phyloP scores from a whole-genome alignment of 1,140 invertebrate species.

The Oppia nitens region DNA sequence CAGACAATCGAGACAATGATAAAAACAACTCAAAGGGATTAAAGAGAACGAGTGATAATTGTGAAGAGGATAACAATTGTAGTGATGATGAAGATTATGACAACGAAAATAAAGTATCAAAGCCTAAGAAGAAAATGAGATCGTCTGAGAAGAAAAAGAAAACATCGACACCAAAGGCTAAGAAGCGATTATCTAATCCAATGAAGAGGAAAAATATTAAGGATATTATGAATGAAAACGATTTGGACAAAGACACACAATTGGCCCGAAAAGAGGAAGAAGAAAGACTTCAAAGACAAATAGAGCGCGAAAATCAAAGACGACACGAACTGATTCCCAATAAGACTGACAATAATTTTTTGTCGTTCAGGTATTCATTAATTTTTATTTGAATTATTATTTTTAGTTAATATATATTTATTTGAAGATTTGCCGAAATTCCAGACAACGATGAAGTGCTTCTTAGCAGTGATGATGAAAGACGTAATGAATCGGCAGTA shows the following conservation, averaged over 20 bases:
- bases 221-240: conserved; percentile 78
- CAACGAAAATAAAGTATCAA: conserved; percentile 3
- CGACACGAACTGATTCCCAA: conserved; percentile 5
- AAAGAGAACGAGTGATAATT: conserved; percentile 1
- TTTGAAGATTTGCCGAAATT: too few relatives aligned
- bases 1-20: not conserved
- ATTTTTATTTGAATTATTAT: not conserved
- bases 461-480: conserved; percentile 22
- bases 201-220: conserved; percentile 58
- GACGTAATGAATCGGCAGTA: conserved; percentile 5
- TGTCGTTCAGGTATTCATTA: not conserved
- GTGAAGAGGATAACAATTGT: conserved; percentile 12
- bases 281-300: conserved; percentile 42
- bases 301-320: conserved; percentile 20
- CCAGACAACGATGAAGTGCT: conserved; percentile 22
- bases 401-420: conserved; percentile 15
- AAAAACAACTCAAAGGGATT: not conserved
- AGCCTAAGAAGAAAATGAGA: conserved; percentile 6
- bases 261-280: conserved; percentile 79
- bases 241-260: conserved; percentile 76
- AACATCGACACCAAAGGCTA: conserved; percentile 14
- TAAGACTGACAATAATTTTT: not conserved
- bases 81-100: conserved; percentile 2
- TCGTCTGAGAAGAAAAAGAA: conserved; percentile 6
- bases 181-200: too few relatives aligned